Percentiles rank a stretch among this genome's conserved stretches.
Conservation (phyloP, 2,797 vertebrate species). For the Loris lydekkerianus region DNA sequence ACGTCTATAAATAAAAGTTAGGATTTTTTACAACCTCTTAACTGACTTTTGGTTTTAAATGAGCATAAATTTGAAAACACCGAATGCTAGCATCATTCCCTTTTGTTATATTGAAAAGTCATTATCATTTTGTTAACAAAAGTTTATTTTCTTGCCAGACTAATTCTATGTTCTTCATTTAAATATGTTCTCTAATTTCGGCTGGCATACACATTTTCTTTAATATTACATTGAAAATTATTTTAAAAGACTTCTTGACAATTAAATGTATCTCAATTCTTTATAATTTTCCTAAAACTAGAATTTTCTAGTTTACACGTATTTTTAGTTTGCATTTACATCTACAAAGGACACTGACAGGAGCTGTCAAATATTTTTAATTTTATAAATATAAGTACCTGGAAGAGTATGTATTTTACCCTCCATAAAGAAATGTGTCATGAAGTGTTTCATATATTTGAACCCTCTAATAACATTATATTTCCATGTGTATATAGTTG, state of each 20-base stretch:
- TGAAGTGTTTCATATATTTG: not conserved
- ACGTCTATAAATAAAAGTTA: not conserved
- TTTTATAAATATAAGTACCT: not conserved
- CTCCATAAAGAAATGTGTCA: not conserved
- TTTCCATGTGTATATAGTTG: not conserved
- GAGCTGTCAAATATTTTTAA: not conserved
- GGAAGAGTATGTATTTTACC: not conserved
- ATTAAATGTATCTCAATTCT: conserved; percentile 15
- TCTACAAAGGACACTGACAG: no score
- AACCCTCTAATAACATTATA: not conserved
- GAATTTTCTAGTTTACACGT: not conserved
- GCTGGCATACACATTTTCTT: not conserved
- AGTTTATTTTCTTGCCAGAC: conserved; percentile 8
- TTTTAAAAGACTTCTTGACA: not conserved
- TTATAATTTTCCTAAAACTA: not conserved
- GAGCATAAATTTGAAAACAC: conserved; percentile 25
- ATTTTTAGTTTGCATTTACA: not conserved
- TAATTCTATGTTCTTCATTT: conserved; percentile 37
- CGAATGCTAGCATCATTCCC: not conserved
- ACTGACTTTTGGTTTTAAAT: conserved; percentile 2
- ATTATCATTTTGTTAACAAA: conserved; percentile 53
- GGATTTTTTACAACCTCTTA: not conserved
- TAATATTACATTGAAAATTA: not conserved
- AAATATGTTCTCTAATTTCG: conserved; percentile 13
- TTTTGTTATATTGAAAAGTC: conserved; percentile 28